Evolutionary conservation across 64 coral and sea anemone species (phyloP).

Genomic region (Acropora yongei): DNA sequence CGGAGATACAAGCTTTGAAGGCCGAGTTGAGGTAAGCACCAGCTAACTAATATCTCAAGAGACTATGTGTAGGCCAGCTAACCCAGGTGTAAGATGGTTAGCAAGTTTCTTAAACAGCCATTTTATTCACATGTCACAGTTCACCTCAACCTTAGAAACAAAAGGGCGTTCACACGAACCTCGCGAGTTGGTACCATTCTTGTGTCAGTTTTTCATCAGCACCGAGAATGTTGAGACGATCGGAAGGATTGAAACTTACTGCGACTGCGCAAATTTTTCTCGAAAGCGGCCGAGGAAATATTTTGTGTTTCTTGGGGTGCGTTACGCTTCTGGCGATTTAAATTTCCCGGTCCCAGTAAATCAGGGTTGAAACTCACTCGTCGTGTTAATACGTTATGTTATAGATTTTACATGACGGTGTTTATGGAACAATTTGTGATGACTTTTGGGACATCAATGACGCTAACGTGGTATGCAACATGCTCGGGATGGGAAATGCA

Average conservation of each 20-base stretch:
- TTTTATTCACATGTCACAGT: not conserved
- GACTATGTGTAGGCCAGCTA: not conserved
- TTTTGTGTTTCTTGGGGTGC: not conserved
- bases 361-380: not conserved
- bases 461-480: conserved; percentile 46
- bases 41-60: not conserved
- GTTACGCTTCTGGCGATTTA: not conserved
- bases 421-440: conserved; percentile 63
- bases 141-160: no score
- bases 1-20: conserved; percentile 26
- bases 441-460: conserved; percentile 60
- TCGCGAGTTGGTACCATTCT: no score
- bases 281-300: not conserved
- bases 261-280: not conserved
- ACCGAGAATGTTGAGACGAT: not conserved
- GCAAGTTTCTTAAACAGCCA: not conserved
- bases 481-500: conserved; percentile 69
- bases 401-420: conserved; percentile 22
- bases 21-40: conserved; percentile 59
- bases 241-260: not conserved
- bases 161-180: no score
- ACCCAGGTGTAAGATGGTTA: not conserved
- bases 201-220: no score
- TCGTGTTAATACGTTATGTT: not conserved
- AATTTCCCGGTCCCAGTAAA: not conserved